These are phyloP conservation scores for Piscicola geometra DNA, from an alignment of 2,888 invertebrate genomes.

Conservation along the genomic window DNA sequence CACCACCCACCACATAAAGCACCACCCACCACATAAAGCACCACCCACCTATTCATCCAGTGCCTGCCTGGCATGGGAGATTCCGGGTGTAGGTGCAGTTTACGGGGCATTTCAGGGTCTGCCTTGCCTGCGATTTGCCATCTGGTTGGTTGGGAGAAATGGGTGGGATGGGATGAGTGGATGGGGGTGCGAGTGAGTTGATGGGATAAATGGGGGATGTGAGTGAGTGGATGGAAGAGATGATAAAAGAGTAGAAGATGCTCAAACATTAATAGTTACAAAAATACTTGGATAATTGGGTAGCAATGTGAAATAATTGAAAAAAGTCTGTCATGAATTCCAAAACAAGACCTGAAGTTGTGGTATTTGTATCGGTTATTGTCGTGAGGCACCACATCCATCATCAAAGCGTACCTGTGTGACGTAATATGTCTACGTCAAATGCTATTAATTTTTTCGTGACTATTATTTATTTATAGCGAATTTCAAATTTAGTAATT, in stretches of 20 bases:
- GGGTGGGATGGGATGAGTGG: background rate
- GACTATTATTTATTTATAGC: no score
- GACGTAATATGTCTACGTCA: no score
- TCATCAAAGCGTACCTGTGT: background rate
- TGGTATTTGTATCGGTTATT: slow-evolving; percentile 26
- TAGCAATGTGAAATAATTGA: no score
- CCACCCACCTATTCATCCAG: slow-evolving; percentile 16
- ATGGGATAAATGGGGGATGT: background rate
- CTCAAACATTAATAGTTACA: no score
- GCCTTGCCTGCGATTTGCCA: slow-evolving; percentile 32
- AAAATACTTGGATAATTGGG: no score
- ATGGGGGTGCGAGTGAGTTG: background rate
- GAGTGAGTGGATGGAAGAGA: background rate
- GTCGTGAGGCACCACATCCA: slow-evolving; percentile 20
- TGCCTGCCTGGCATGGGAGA: slow-evolving; percentile 22
- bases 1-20: no score
- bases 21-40: background rate
- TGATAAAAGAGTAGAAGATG: background rate
- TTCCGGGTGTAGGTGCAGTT: slow-evolving; percentile 18
- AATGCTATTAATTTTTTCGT: no score
- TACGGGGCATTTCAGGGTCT: slow-evolving; percentile 27
- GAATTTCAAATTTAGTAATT: no score
- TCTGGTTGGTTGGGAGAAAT: background rate
- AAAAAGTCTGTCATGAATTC: no score
- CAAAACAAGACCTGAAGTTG: slow-evolving; percentile 26